Evolutionary conservation across 2,797 vertebrate genomes (phyloP).

Genomic region (Monodelphis domestica): DNA sequence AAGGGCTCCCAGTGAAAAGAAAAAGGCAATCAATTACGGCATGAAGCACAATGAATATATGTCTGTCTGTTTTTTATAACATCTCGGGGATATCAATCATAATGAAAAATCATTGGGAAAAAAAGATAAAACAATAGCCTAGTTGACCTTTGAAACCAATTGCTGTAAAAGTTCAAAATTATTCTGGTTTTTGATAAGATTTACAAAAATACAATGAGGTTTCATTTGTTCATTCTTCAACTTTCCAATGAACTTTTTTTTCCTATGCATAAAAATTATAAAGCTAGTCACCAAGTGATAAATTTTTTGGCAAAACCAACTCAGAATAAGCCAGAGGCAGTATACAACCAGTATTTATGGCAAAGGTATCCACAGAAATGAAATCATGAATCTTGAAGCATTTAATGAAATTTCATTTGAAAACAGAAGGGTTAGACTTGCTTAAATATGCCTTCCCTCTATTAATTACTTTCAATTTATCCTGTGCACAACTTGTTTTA

Average conservation of each 20-base stretch:
- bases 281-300: not conserved
- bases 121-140: not conserved
- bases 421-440: not conserved
- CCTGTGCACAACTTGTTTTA: not conserved
- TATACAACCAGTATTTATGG: not conserved
- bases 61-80: constrained; percentile 27
- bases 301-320: not conserved
- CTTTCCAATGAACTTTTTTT: not conserved
- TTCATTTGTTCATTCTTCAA: not conserved
- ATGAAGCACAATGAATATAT: constrained; percentile 14
- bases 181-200: not conserved
- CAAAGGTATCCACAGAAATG: not conserved
- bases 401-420: not conserved
- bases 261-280: not conserved
- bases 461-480: not conserved
- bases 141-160: constrained; percentile 11
- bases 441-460: not conserved
- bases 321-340: not conserved
- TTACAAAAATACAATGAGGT: constrained; percentile 20
- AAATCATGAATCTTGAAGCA: not conserved
- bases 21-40: constrained; percentile 24
- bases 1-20: constrained; percentile 27
- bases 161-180: constrained; percentile 35
- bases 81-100: not conserved
- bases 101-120: not conserved